Conservation (phyloP, 1,140 invertebrate genomes). For the Drosophila mauritiana region DNA sequence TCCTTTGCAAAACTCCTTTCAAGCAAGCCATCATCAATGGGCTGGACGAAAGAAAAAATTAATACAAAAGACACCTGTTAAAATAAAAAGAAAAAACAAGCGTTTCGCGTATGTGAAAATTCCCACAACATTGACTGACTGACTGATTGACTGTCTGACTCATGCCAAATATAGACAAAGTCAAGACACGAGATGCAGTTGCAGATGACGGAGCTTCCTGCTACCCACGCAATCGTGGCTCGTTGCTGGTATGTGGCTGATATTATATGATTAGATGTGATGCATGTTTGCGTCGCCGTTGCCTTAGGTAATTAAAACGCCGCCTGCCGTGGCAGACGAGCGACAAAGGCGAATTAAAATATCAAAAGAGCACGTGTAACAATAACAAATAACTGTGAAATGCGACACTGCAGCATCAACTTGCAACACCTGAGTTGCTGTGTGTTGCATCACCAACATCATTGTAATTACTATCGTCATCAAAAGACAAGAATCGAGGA, state of each 20-base stretch:
- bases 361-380: conserved; percentile 68
- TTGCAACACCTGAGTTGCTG: conserved; percentile 61
- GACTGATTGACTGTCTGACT: conserved; percentile 29
- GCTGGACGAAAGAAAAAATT: not conserved
- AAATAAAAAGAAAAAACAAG: conserved; percentile 12
- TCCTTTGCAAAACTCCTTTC: too few species aligned
- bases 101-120: conserved; percentile 51
- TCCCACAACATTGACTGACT: conserved; percentile 59
- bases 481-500: conserved; percentile 1
- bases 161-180: conserved; percentile 16
- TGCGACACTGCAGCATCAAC: conserved; percentile 62
- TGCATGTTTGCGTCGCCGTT: conserved; percentile 43
- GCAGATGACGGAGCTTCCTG: conserved; percentile 28
- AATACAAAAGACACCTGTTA: conserved; percentile 27
- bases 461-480: conserved; percentile 20
- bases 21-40: too few species aligned
- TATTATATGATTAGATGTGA: conserved; percentile 38
- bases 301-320: conserved; percentile 60
- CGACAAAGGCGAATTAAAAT: conserved; percentile 59
- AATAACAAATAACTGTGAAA: conserved; percentile 71
- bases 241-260: not conserved
- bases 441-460: conserved; percentile 40
- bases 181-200: conserved; percentile 6
- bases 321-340: conserved; percentile 62
- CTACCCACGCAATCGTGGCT: conserved; percentile 40